Percentiles rank a stretch among this genome's conserved stretches.
Evolutionary conservation across 23 tunicate species (phyloP).

Genomic region (Aplidium turbinatum): DNA sequence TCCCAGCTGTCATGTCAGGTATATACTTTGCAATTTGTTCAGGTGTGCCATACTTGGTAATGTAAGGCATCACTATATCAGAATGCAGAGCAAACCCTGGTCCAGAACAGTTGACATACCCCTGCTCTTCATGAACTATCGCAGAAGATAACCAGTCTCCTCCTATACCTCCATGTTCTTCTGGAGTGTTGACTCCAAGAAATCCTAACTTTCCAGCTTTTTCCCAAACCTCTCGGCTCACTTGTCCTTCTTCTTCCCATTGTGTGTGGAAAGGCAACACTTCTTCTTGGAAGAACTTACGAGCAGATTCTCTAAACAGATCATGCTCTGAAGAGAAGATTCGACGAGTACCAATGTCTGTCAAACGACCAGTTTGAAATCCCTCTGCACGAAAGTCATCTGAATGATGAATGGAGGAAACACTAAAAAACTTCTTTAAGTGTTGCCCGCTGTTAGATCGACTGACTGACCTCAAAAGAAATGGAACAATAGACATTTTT

Average conservation of each 20-base stretch:
- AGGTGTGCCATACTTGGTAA: slow-evolving; percentile 88
- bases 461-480: no score
- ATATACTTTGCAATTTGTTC: slow-evolving; percentile 93
- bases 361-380: slow-evolving; percentile 68
- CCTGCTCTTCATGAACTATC: slow-evolving; percentile 95
- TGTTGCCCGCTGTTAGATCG: not conserved
- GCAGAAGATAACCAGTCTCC: slow-evolving; percentile 95
- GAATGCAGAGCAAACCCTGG: slow-evolving; percentile 90
- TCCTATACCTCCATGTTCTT: slow-evolving; percentile 91
- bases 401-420: slow-evolving; percentile 7
- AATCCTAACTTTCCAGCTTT: slow-evolving; percentile 92
- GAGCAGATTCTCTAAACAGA: slow-evolving; percentile 87
- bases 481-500: no score
- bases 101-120: slow-evolving; percentile 82
- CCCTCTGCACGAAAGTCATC: slow-evolving; percentile 64
- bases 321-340: slow-evolving; percentile 92
- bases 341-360: slow-evolving; percentile 88
- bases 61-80: slow-evolving; percentile 95
- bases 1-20: slow-evolving; percentile 91
- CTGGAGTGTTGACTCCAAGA: slow-evolving; percentile 76
- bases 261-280: slow-evolving; percentile 70
- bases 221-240: slow-evolving; percentile 82
- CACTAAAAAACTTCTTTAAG: not conserved
- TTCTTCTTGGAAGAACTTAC: slow-evolving; percentile 92
- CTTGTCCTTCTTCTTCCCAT: slow-evolving; percentile 93